Evolutionary conservation across 1,140 invertebrate species (phyloP), one percentile per base, ranked within the genome.

Genomic region (Scaptomyza pallida): DNA sequence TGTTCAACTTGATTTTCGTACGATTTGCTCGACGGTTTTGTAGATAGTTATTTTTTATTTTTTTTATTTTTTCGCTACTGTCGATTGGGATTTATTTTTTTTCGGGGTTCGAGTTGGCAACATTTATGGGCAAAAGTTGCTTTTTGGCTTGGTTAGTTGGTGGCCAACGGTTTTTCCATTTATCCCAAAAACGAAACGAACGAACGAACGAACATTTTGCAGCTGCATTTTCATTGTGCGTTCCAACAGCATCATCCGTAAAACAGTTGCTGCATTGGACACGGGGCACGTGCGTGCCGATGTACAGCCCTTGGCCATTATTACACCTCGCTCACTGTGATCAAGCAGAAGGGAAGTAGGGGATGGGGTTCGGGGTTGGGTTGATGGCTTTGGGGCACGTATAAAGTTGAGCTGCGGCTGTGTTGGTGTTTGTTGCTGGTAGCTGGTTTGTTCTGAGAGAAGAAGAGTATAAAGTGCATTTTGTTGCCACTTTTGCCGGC

Each of bases 401-500:
- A 70, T 73, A 63, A 63, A 69, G 50, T 63, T 63, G 65, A 41
- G 16, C 26, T 65, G 50, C 17, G 61, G 26, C 41, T 9, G 37
- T 26, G 50, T 40, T 65, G 60, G 75, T 67, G 26, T 30, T 30
- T 30, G 26, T 10, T 8, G 26, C 8, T 30, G 26, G 26, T 77
- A 19, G 44, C 26, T 56, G 51, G 55, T 21, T 21, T 2, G 19
- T 21, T 21, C 2, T 4, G 2, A 6, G 26, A 8, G 5, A 8
- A 5, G 6, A 12, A 9, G 26, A 30, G 33, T 64, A 80, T 88
- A 88, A 85, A 86, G 81, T 86, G 82, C 81, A 86, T 86, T 86
- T 88, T 86, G 82, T 88, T 88, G 82, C 82, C 71, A 86, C 67
- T 88, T 86, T 82, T 78, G 73, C 75, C 60, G 63, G 75, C 72